Percentiles rank a stretch among this genome's conserved stretches.
Conservation (phyloP, 2,888 invertebrate species). For the Athripsodes cinereus region DNA sequence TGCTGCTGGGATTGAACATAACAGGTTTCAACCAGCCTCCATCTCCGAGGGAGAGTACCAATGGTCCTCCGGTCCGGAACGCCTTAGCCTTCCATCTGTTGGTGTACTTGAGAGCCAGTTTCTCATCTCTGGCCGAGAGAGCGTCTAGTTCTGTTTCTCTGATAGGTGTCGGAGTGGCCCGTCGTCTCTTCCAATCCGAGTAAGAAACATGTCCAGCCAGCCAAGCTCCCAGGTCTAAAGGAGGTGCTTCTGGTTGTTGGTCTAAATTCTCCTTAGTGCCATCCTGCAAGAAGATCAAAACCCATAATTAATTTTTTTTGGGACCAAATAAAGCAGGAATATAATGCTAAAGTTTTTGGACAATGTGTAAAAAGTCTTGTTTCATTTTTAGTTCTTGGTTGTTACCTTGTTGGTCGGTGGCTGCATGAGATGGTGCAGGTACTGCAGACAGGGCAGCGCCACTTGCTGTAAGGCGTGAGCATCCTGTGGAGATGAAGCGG, state of each 20-base stretch:
- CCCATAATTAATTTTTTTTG: neutral
- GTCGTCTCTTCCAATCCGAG: conserved; percentile 42
- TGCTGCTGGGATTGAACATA: conserved; percentile 86
- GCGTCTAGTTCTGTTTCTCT: conserved; percentile 21
- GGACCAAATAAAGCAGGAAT: neutral
- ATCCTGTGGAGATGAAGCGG: conserved; percentile 62
- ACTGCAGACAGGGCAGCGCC: conserved; percentile 87
- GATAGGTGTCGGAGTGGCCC: conserved; percentile 31
- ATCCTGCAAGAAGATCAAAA: conserved; percentile 6
- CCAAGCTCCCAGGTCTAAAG: conserved; percentile 52
- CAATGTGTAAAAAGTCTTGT: neutral
- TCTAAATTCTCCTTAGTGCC: neutral
- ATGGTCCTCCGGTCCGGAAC: conserved; percentile 38
- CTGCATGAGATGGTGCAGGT: conserved; percentile 77
- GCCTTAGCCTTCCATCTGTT: conserved; percentile 40
- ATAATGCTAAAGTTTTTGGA: neutral
- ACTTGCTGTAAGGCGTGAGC: conserved; percentile 87
- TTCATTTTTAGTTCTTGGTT: neutral
- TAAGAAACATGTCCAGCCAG: conserved; percentile 42
- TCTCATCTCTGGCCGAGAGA: conserved; percentile 15
- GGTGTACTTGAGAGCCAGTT: conserved; percentile 43
- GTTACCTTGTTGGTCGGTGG: conserved; percentile 31
- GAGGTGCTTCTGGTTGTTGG: conserved; percentile 32
- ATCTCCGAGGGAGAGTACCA: conserved; percentile 57
- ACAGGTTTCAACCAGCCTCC: conserved; percentile 87